A percentile compares a stretch with the other conserved stretches of the same genome.
These are phyloP conservation scores for Rhinogobio ventralis DNA, from an alignment of 2,797 vertebrate species.

Conservation along the genomic window DNA sequence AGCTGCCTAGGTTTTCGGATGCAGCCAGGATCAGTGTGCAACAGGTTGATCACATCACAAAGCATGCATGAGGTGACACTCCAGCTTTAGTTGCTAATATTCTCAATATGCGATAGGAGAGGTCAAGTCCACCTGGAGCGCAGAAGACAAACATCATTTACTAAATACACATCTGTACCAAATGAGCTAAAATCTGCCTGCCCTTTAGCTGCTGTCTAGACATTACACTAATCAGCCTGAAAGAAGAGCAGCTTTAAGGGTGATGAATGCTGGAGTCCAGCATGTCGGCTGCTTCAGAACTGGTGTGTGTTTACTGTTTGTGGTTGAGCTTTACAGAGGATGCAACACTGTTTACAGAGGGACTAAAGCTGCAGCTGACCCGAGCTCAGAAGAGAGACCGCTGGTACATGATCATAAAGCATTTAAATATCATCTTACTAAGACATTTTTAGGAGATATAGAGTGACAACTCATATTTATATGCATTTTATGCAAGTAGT, in stretches of 20 bases:
- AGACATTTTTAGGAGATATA: not conserved
- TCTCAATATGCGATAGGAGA: not conserved
- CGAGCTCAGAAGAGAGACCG: not conserved
- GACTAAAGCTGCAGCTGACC: slow-evolving; percentile 4
- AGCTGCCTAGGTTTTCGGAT: too few species aligned
- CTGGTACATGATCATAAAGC: not conserved
- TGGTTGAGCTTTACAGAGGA: slow-evolving; percentile 5
- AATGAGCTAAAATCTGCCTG: not conserved
- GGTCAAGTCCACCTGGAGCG: not conserved
- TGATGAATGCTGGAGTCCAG: slow-evolving; percentile 1
- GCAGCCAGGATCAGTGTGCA: not conserved
- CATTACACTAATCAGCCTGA: not conserved
- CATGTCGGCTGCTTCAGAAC: slow-evolving; percentile 10
- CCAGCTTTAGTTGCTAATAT: not conserved
- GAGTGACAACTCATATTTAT: not conserved
- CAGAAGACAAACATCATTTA: not conserved
- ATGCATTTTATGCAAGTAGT: not conserved
- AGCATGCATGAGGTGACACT: not conserved
- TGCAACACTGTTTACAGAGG: slow-evolving; percentile 21
- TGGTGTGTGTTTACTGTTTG: slow-evolving; percentile 21
- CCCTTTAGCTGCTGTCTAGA: not conserved
- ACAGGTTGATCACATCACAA: not conserved
- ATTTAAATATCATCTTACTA: not conserved
- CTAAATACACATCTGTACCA: slow-evolving; percentile 5
- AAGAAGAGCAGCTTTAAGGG: slow-evolving; percentile 11